phyloP scores from a whole-genome alignment of 92 coral and sea anemone species.

The Zoanthus gigantus region DNA sequence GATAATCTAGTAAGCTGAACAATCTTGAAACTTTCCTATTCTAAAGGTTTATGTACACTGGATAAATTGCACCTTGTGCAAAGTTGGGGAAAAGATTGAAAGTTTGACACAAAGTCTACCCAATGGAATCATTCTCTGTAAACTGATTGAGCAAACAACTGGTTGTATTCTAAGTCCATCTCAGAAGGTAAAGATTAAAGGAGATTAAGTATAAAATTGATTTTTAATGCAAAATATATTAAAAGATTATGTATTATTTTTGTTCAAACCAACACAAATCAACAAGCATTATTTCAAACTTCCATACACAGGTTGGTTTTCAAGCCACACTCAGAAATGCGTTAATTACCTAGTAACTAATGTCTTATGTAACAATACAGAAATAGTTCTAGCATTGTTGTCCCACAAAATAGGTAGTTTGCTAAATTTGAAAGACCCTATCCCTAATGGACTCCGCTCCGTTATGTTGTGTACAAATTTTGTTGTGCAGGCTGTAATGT shows the following conservation, averaged over 20 bases:
- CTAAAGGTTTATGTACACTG: constrained; percentile 80
- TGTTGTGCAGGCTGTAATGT: too few species aligned
- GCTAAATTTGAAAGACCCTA: too few species aligned
- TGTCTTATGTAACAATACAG: too few species aligned
- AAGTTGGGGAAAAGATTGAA: constrained; percentile 37
- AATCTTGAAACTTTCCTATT: background rate
- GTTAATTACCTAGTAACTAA: too few species aligned
- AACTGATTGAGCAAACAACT: constrained; percentile 65
- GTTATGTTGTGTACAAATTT: too few species aligned
- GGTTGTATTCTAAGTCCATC: constrained; percentile 46
- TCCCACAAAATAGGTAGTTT: too few species aligned
- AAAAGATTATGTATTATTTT: background rate
- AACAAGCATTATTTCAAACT: too few species aligned
- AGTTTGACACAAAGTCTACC: constrained; percentile 59
- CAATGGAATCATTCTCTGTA: constrained; percentile 74
- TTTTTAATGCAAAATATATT: background rate
- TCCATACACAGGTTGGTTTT: too few species aligned
- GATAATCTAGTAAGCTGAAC: background rate
- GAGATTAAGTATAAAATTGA: background rate
- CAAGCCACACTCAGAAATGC: too few species aligned
- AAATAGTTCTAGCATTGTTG: too few species aligned
- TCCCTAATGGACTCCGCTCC: too few species aligned
- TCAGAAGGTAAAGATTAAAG: constrained; percentile 19
- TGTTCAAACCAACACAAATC: background rate
- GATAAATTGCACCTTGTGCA: constrained; percentile 69